Base-by-base conservation (phyloP, 2,113 vertebrate genomes). In the Lucifuga dentata region DNA sequence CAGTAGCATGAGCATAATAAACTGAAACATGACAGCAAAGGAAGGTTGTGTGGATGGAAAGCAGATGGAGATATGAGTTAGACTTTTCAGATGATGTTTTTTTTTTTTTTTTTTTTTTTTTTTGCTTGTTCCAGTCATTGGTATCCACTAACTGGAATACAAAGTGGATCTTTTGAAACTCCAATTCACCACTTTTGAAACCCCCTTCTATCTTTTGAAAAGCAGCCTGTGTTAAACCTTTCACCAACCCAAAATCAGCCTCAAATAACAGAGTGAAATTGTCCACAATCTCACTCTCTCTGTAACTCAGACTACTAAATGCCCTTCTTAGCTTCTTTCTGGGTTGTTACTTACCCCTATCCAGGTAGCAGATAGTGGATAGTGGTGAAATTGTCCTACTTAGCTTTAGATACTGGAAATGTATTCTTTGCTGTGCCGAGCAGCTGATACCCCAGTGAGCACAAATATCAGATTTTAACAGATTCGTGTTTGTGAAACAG, bases 161-260 rank as follows among this genome's bases (percentile, higher is more conserved):
- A 16, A 8, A 10, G 16, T 29, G 26, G 26, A 29, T 29, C 26
- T 29, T 29, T 46, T n/a, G 11, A 76, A 70, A 70, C 51, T 46
- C 66, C 68, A 57, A 65, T 73, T 67, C 70, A 66, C 49, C 43
- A 55, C 61, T 60, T 52, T 19, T 44, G 43, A 55, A 70, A 70
- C 20, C 3, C 4, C 26, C 2, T 33, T 62, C 36, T 38, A 20
- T 45, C 45, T 11, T n/a, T 11, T 67, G 48, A 29, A 29, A 29
- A 29, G 26, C 26, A 29, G 26, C 26, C 65, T 46, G 56, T 15
- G 5, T 49, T 26, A 66, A 40, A 57, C 51, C 36, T 57, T 32
- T 68, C 52, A 65, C 26, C 72, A 24, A 59, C 45, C 32, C 63
- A 69, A n/a, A n/a, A 53, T 73, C 61, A 58, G 43, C 40, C 68